Base-by-base conservation (phyloP, 2,888 invertebrate genomes). In the Lasioglossum vierecki region DNA sequence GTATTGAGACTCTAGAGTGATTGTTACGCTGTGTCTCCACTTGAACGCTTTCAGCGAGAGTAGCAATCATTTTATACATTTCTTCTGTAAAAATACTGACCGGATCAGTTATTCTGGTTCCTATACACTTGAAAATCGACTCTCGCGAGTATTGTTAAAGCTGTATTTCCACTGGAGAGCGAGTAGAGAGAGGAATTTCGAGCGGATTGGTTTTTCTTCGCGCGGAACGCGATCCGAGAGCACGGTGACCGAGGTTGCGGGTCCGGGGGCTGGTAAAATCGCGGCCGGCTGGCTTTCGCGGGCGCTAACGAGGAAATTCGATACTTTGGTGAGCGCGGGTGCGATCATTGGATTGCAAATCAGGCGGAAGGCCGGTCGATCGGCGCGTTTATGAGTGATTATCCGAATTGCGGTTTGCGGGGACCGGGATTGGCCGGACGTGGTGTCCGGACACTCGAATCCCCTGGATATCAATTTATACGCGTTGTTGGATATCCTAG, bases 331-430 rank as follows among this genome's bases (percentile, higher is more conserved):
- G 35, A 39, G 15, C 35, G 22, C 18, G 68, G 26, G 49, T 41
- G n/a, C 26, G 39, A 46, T 39, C 66, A 63, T 63, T 44, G 72
- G 41, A 72, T 53, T 68, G 73, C 44, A 73, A 80, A 80, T 68
- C 49, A 74, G 73, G 18, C 44, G 73, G 57, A 53, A 68, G 35
- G 57, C 53, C 30, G 68, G 44, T 44, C 66, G 49, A 68, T 82
- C 80, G 72, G 11, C 70, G 49, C 77, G 68, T 84, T 84, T 68
- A 53, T 83, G 73, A 76, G 79, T 76, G 84, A 79, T 85, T 83
- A 84, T 83, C 76, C 84, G 84, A 83, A 79, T 85, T 84, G 84
- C 49, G 84, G 84, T 76, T 44, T 83, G 84, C 70, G 53, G 84
- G 78, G n/a, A 4, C 4, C n/a, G 15, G 57, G 81, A 76, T 76